phyloP scores from a whole-genome alignment of 2,113 vertebrate species.

The Psephotus haematonotus region DNA sequence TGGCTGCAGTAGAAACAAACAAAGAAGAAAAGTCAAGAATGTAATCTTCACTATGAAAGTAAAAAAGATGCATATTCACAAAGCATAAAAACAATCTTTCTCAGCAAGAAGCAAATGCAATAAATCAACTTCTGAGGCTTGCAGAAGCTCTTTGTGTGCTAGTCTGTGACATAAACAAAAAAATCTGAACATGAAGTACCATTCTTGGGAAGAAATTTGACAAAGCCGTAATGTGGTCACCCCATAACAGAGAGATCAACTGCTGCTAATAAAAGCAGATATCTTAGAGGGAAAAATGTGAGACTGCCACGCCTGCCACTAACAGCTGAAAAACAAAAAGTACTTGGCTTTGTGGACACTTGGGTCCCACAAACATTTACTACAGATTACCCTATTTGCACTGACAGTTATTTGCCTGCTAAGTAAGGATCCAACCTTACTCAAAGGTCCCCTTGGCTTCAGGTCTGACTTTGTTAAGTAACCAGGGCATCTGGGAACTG shows the following conservation, averaged over 20 bases:
- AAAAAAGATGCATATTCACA: background rate
- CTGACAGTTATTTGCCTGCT: background rate
- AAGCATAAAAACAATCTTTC: slow-evolving; percentile 21
- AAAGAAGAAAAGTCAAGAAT: background rate
- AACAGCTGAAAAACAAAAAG: background rate
- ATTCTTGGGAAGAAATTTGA: slow-evolving; percentile 18
- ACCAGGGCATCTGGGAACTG: background rate
- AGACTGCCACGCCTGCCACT: background rate
- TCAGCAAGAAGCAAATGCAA: slow-evolving; percentile 16
- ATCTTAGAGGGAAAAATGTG: background rate
- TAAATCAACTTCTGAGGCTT: slow-evolving; percentile 21
- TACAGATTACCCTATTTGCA: background rate
- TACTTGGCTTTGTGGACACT: background rate
- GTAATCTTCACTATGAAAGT: background rate
- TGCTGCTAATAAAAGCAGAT: slow-evolving; percentile 27
- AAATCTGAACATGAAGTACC: slow-evolving; percentile 33
- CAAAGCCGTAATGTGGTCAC: background rate
- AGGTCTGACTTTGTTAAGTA: background rate
- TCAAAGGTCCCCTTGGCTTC: background rate
- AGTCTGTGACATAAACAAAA: slow-evolving; percentile 29
- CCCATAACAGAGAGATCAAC: slow-evolving; percentile 20
- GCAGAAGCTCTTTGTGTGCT: background rate
- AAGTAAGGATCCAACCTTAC: background rate
- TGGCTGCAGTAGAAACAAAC: background rate
- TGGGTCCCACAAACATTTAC: background rate